Evolutionary conservation across 2,888 invertebrate genomes (phyloP).

Genomic region (Brachyptera putata): DNA sequence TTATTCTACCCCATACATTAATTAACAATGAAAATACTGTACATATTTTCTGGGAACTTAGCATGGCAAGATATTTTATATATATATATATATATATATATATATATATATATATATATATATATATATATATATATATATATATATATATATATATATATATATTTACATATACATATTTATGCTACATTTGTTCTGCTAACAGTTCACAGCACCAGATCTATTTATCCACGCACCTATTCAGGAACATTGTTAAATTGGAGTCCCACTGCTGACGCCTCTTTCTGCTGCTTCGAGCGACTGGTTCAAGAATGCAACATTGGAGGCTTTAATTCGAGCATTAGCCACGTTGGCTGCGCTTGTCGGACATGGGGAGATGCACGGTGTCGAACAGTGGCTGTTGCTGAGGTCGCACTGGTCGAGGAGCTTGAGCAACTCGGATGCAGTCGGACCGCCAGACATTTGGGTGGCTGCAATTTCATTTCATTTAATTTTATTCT

Average conservation of each 20-base stretch:
- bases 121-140: background rate
- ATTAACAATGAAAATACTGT: too few species aligned
- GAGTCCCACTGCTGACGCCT: background rate
- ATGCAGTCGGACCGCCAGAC: constrained; percentile 88
- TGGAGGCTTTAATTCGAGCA: constrained; percentile 44
- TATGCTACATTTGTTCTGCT: too few species aligned
- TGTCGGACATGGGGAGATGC: constrained; percentile 68
- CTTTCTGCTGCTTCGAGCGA: constrained; percentile 31
- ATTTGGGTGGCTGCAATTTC: constrained; percentile 51
- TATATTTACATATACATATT: too few species aligned
- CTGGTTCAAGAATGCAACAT: constrained; percentile 41
- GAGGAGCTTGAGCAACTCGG: constrained; percentile 83
- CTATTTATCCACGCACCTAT: too few species aligned
- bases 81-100: background rate
- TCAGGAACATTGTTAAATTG: background rate
- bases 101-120: background rate
- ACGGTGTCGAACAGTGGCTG: constrained; percentile 72
- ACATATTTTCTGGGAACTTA: too few species aligned
- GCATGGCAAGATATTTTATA: too few species aligned
- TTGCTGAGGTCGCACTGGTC: constrained; percentile 92
- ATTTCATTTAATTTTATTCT: too few species aligned
- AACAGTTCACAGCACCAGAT: too few species aligned
- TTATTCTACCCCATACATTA: too few species aligned
- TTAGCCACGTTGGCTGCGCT: constrained; percentile 45
- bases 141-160: too few species aligned